Conservation (phyloP, 2,888 invertebrate genomes). For the Acanthosoma haemorrhoidale region DNA sequence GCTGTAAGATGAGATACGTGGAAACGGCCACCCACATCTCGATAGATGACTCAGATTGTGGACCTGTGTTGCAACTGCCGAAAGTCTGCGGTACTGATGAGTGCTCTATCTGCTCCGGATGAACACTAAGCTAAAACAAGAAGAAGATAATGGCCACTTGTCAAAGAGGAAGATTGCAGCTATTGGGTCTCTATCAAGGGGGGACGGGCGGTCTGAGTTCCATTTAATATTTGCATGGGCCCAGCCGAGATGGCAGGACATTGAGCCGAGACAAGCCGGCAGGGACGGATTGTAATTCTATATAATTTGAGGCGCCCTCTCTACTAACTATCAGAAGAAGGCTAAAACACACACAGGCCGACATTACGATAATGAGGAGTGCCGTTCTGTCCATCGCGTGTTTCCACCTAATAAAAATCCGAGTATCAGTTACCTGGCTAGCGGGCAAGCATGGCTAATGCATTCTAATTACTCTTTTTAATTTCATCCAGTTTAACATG, state of each 20-base stretch:
- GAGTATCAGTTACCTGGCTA: constrained; percentile 11
- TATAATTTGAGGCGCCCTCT: constrained; percentile 12
- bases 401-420: constrained; percentile 14
- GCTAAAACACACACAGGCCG: constrained; percentile 13
- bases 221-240: constrained; percentile 12
- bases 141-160: background rate
- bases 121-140: too few relatives aligned
- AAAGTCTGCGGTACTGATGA: background rate
- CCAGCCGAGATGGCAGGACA: background rate
- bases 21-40: too few relatives aligned
- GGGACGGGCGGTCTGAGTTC: background rate
- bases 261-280: background rate
- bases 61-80: background rate
- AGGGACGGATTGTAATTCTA: constrained; percentile 16
- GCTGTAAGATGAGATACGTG: background rate
- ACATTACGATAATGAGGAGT: constrained; percentile 13
- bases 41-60: background rate
- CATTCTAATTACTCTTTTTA: constrained; percentile 17
- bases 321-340: constrained; percentile 4
- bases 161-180: background rate
- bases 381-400: constrained; percentile 4
- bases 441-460: background rate
- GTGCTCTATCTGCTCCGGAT: constrained; percentile 8
- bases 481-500: constrained; percentile 17
- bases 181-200: constrained; percentile 1